These are phyloP conservation scores for Pungitius pungitius DNA, from an alignment of 2,113 vertebrate species.

Conservation along the genomic window DNA sequence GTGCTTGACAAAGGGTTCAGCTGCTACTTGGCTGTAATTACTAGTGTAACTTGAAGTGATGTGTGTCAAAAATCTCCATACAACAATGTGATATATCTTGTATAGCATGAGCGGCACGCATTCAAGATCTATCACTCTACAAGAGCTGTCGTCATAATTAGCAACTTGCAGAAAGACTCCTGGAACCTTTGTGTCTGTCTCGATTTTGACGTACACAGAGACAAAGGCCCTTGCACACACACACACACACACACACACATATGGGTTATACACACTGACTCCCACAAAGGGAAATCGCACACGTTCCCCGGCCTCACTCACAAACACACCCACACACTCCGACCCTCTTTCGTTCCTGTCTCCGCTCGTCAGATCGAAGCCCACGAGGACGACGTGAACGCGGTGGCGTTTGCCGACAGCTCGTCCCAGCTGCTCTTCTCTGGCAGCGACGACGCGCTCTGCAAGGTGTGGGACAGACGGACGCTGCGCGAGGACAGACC, in stretches of 20 bases:
- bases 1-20: neutral
- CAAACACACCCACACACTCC: neutral
- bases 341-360: neutral
- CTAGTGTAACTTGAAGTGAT: neutral
- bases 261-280: neutral
- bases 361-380: conserved; percentile 83
- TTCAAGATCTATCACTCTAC: too few relatives aligned
- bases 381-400: conserved; percentile 93
- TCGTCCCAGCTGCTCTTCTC: conserved; percentile 93
- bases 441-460: conserved; percentile 91
- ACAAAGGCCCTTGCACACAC: neutral
- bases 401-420: conserved; percentile 89
- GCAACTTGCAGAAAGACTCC: neutral
- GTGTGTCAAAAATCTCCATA: neutral
- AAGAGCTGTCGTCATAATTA: neutral
- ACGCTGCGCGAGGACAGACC: conserved; percentile 90
- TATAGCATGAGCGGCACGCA: too few relatives aligned
- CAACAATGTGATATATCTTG: neutral
- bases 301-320: neutral
- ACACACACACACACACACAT: neutral
- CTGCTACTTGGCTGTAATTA: neutral
- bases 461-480: conserved; percentile 93
- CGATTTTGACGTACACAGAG: neutral
- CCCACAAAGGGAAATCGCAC: conserved; percentile 13
- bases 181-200: neutral